Conservation (phyloP, 1,140 invertebrate species). For the Zelostemma sp. region DNA sequence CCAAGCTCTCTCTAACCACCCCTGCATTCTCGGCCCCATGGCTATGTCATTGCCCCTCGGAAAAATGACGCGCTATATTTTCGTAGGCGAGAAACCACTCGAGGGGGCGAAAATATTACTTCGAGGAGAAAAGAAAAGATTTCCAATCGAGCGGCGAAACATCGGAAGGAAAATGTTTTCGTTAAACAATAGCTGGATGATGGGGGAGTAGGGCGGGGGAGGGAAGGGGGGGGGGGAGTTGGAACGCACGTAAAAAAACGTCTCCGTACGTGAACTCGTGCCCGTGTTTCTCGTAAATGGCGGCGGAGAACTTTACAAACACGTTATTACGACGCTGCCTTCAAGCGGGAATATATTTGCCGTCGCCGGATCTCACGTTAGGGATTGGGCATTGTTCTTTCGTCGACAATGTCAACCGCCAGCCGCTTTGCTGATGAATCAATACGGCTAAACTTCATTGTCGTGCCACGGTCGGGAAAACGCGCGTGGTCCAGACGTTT, state of each 20-base stretch:
- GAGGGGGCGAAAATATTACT: no score
- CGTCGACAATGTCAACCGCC: conserved; percentile 54
- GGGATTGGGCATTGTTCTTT: conserved; percentile 54
- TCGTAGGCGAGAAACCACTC: conserved; percentile 17
- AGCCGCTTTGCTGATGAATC: conserved; percentile 61
- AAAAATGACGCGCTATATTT: conserved; percentile 50
- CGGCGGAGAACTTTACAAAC: conserved; percentile 39
- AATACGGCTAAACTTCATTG: conserved; percentile 64
- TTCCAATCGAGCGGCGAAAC: no score
- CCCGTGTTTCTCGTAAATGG: no score
- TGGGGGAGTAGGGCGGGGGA: no score
- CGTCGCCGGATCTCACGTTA: conserved; percentile 36
- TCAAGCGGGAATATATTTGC: conserved; percentile 44
- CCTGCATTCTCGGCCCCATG: conserved; percentile 38
- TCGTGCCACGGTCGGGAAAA: conserved; percentile 48
- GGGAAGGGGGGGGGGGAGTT: no score
- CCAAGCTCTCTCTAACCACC: conserved; percentile 43
- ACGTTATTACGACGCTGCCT: conserved; percentile 35
- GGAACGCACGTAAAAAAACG: no score
- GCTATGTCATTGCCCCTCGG: conserved; percentile 52
- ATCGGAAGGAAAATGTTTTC: no score
- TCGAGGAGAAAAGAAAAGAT: no score
- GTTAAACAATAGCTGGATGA: no score
- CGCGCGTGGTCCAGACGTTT: conserved; percentile 60
- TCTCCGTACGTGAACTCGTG: no score